Evolutionary conservation across 2,113 vertebrate genomes (phyloP).

Genomic region (Sorex araneus): DNA sequence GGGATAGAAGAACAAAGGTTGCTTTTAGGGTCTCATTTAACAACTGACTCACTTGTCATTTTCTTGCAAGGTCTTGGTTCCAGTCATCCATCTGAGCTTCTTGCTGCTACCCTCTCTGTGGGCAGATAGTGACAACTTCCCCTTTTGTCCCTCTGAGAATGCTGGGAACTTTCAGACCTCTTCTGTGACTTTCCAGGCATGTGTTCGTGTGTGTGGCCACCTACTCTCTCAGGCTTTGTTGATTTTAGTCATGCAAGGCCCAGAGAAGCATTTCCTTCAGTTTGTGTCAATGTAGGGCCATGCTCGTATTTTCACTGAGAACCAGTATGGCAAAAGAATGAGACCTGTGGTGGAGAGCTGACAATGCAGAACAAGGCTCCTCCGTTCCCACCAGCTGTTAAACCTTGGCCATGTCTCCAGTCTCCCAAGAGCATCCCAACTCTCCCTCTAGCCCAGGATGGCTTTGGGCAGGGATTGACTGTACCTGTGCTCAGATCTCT

Average conservation of each 20-base stretch:
- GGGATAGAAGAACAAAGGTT: neutral
- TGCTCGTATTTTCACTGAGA: neutral
- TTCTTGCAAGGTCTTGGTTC: neutral
- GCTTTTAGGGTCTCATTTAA: neutral
- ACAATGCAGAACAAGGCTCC: neutral
- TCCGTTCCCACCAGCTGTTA: neutral
- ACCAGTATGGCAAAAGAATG: neutral
- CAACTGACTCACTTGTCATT: neutral
- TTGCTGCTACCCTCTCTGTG: too few relatives aligned
- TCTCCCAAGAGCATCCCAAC: neutral
- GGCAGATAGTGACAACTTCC: too few relatives aligned
- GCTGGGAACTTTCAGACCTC: neutral
- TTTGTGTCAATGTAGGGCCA: neutral
- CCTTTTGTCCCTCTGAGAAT: too few relatives aligned
- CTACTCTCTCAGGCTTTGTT: neutral
- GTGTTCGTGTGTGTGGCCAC: neutral
- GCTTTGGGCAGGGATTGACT: neutral
- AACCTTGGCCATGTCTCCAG: neutral
- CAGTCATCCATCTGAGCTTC: neutral
- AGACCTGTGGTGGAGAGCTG: neutral
- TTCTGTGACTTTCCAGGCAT: neutral
- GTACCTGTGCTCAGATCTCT: neutral
- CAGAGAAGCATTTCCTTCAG: neutral
- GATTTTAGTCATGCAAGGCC: neutral
- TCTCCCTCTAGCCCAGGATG: neutral